Percentiles rank a stretch among this genome's conserved stretches.
Evolutionary conservation across 2,888 invertebrate genomes (phyloP).

Genomic region (Drymonia ruficornis): DNA sequence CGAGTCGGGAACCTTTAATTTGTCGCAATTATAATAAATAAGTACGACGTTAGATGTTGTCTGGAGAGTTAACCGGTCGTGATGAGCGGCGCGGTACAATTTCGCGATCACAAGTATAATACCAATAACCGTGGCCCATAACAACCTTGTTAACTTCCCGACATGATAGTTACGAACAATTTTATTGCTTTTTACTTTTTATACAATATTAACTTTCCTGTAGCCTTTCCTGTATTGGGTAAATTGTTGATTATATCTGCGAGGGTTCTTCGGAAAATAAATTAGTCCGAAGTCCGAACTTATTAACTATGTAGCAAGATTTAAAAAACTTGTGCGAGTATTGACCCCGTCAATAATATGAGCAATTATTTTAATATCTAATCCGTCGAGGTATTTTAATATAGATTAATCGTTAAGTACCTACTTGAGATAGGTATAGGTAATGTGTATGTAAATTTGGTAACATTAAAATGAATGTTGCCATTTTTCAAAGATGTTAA

Average conservation of each 20-base stretch:
- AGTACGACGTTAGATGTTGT: conserved; percentile 27
- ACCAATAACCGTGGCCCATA: conserved; percentile 54
- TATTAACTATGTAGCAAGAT: conserved; percentile 11
- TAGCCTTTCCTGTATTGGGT: conserved; percentile 48
- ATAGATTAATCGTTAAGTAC: no score
- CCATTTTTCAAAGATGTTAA: conserved; percentile 11
- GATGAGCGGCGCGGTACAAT: conserved; percentile 37
- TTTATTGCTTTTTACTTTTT: conserved; percentile 65
- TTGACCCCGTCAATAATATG: no score
- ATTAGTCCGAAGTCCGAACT: conserved; percentile 51
- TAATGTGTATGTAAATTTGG: conserved; percentile 10
- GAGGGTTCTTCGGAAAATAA: conserved; percentile 49
- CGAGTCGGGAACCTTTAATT: conserved; percentile 14
- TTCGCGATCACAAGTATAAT: conserved; percentile 46
- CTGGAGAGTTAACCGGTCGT: conserved; percentile 21
- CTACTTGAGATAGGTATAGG: no score
- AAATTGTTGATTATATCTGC: conserved; percentile 66
- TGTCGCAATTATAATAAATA: conserved; percentile 35
- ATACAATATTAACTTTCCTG: conserved; percentile 55
- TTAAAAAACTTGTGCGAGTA: no score
- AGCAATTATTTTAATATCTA: no score
- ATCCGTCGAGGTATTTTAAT: no score
- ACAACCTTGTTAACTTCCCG: conserved; percentile 69
- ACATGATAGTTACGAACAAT: conserved; percentile 69
- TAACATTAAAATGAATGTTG: conserved; percentile 24